These are phyloP conservation scores for Morone chrysops DNA, from an alignment of 2,113 vertebrate species.

Conservation along the genomic window DNA sequence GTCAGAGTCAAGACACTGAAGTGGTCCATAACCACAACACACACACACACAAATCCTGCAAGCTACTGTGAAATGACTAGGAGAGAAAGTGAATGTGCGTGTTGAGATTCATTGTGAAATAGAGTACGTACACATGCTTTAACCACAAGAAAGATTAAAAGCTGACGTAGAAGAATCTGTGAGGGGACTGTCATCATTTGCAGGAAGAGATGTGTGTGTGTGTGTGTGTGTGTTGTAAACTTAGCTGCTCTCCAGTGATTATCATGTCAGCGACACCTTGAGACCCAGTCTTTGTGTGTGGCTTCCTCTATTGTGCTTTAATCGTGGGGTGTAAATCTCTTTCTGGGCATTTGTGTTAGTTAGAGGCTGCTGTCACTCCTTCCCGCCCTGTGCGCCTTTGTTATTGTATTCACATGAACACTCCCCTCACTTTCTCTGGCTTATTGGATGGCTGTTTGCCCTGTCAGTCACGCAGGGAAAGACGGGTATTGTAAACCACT, in stretches of 20 bases:
- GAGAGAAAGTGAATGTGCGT: constrained; percentile 12
- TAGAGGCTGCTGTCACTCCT: constrained; percentile 26
- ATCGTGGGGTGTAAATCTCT: constrained; percentile 62
- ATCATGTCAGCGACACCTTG: constrained; percentile 47
- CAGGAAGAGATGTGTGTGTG: background rate
- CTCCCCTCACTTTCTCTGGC: constrained; percentile 40
- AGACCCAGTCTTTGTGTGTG: constrained; percentile 31
- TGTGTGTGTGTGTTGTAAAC: constrained; percentile 12
- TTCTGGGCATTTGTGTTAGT: constrained; percentile 35
- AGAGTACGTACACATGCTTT: background rate
- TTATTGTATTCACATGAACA: constrained; percentile 36
- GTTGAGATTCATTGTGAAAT: constrained; percentile 27
- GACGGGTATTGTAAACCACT: constrained; percentile 57
- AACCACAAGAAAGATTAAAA: constrained; percentile 48
- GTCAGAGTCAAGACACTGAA: constrained; percentile 23
- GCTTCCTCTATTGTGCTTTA: constrained; percentile 51
- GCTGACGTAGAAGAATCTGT: background rate
- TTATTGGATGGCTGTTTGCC: constrained; percentile 35
- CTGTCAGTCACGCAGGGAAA: constrained; percentile 40
- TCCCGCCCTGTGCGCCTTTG: constrained; percentile 35
- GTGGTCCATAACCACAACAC: constrained; percentile 39
- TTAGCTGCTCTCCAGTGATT: constrained; percentile 31
- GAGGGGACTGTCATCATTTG: constrained; percentile 1
- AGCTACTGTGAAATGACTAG: constrained; percentile 5
- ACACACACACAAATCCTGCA: constrained; percentile 1